These are phyloP conservation scores for Euthynnus affinis DNA, from an alignment of 2,797 vertebrate genomes.

Conservation along the genomic window DNA sequence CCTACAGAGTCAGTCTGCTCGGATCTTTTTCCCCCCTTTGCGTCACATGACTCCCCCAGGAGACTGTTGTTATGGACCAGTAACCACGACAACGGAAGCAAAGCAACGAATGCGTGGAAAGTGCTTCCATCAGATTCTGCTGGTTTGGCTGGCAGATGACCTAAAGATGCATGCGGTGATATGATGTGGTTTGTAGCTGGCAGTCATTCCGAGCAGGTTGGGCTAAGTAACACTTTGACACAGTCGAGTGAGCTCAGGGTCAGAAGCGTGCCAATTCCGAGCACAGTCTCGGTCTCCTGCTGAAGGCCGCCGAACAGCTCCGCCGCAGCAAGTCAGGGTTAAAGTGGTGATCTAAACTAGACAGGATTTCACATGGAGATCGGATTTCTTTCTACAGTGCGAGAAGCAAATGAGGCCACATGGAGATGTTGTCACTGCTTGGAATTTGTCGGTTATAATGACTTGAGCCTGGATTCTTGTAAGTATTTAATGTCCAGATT, in stretches of 20 bases:
- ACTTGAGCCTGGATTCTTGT: background rate
- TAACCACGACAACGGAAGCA: constrained; percentile 68
- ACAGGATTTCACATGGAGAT: constrained; percentile 6
- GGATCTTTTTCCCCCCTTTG: constrained; percentile 12
- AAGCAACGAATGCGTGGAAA: constrained; percentile 32
- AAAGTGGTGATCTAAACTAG: constrained; percentile 22
- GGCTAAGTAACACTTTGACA: constrained; percentile 6
- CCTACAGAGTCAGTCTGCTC: background rate
- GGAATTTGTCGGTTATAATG: background rate
- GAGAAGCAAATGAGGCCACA: constrained; percentile 21
- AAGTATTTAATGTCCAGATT: background rate
- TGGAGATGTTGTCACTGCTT: background rate
- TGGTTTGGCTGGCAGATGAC: constrained; percentile 49
- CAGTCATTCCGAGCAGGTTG: constrained; percentile 27
- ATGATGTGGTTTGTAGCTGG: background rate
- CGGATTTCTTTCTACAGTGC: constrained; percentile 1
- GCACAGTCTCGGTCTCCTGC: constrained; percentile 40
- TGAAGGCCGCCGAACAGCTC: constrained; percentile 26
- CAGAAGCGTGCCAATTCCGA: constrained; percentile 32
- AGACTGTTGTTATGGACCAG: constrained; percentile 74
- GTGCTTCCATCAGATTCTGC: constrained; percentile 30
- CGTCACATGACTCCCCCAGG: constrained; percentile 63
- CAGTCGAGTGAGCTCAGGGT: constrained; percentile 5
- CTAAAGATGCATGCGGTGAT: background rate
- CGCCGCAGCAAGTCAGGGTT: constrained; percentile 27